phyloP scores from a whole-genome alignment of 1,140 invertebrate genomes.

The Drosophila jambulina region DNA sequence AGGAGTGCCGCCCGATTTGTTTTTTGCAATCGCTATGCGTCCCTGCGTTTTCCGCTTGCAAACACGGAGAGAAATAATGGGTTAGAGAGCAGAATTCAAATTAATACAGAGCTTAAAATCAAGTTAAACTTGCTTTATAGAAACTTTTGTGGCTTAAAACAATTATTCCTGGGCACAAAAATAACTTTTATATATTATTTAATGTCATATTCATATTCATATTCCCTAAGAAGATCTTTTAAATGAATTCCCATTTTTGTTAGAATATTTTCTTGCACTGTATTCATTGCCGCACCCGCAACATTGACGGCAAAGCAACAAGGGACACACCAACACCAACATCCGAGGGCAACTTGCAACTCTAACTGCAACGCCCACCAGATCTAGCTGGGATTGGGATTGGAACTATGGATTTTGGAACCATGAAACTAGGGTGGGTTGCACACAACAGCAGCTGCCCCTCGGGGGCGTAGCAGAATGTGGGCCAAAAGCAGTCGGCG shows the following conservation, averaged over 20 bases:
- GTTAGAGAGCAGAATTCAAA: too few relatives aligned
- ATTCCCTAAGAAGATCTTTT: too few relatives aligned
- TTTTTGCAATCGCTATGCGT: constrained; percentile 28
- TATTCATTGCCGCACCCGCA: constrained; percentile 53
- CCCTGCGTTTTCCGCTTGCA: constrained; percentile 25
- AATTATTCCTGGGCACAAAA: too few relatives aligned
- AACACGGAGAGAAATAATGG: not conserved
- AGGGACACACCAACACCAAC: not conserved
- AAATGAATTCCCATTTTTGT: too few relatives aligned
- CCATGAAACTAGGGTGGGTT: constrained; percentile 3
- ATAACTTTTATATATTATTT: too few relatives aligned
- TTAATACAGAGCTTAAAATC: not conserved
- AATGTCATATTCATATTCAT: too few relatives aligned
- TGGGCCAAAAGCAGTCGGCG: constrained; percentile 18
- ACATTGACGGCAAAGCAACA: constrained; percentile 18
- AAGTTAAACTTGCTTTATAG: too few relatives aligned
- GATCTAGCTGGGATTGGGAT: not conserved
- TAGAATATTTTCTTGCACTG: not conserved
- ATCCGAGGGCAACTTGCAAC: constrained; percentile 2
- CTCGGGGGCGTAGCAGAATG: constrained; percentile 30
- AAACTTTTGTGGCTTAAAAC: too few relatives aligned
- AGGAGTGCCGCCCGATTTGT: constrained; percentile 59
- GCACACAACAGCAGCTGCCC: constrained; percentile 23
- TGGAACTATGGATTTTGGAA: not conserved
- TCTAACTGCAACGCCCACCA: constrained; percentile 3